Conservation (phyloP, 1,140 invertebrate species). For the Drosophila sturtevanti region DNA sequence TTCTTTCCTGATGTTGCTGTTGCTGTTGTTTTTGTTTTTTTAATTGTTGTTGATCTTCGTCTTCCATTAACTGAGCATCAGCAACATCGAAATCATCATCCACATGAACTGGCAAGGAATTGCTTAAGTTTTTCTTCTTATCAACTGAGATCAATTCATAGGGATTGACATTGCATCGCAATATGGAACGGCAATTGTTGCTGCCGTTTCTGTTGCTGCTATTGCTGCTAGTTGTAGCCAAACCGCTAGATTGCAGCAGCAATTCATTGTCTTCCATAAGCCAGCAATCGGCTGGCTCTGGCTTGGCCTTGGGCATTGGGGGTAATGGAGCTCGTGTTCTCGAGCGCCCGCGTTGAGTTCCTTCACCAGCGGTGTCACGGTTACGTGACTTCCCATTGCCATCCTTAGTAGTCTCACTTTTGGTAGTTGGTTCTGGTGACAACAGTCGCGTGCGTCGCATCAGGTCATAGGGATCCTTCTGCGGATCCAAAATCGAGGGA, state of each 20-base stretch:
- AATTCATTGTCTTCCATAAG: constrained; percentile 70
- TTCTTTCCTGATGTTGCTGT: constrained; percentile 21
- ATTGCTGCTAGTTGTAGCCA: constrained; percentile 5
- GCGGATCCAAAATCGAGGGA: constrained; percentile 85
- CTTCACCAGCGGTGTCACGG: constrained; percentile 41
- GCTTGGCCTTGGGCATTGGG: constrained; percentile 47
- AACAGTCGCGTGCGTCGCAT: constrained; percentile 89
- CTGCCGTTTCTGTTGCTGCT: constrained; percentile 18
- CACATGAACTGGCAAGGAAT: not conserved
- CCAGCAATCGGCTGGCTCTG: constrained; percentile 83
- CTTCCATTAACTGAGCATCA: constrained; percentile 69
- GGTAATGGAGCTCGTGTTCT: constrained; percentile 54
- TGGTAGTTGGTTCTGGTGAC: constrained; percentile 83
- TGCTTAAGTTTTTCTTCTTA: constrained; percentile 32
- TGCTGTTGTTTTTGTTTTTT: constrained; percentile 17
- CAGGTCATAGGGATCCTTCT: constrained; percentile 90
- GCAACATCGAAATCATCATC: constrained; percentile 75
- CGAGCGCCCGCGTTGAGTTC: constrained; percentile 53
- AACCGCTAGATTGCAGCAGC: constrained; percentile 83
- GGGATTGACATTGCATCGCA: constrained; percentile 93
- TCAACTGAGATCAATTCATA: constrained; percentile 88
- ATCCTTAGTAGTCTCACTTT: constrained; percentile 26
- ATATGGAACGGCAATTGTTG: constrained; percentile 86
- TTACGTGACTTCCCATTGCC: constrained; percentile 47
- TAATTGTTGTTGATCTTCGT: constrained; percentile 32